A percentile compares a stretch with the other conserved stretches of the same genome.
Evolutionary conservation across 2,113 vertebrate species (phyloP).

Genomic region (Thunnus thynnus): DNA sequence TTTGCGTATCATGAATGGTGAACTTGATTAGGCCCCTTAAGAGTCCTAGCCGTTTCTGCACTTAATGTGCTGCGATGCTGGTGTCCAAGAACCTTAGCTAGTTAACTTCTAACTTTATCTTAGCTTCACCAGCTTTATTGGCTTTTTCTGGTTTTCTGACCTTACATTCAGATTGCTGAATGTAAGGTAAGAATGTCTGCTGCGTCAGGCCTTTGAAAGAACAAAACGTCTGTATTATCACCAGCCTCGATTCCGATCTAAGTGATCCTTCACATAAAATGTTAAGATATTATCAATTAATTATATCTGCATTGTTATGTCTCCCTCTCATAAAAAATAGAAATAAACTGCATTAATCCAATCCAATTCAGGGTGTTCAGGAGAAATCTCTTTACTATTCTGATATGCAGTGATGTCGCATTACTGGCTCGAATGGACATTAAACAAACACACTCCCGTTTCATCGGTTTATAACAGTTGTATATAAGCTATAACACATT

Average conservation of each 20-base stretch:
- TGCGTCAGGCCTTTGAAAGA: conserved; percentile 2
- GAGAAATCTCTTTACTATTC: not conserved
- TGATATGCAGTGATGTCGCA: not conserved
- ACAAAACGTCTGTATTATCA: conserved; percentile 16
- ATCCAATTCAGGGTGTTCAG: not conserved
- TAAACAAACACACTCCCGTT: not conserved
- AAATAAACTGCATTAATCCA: not conserved
- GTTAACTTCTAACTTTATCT: conserved; percentile 30
- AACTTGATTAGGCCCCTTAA: conserved; percentile 48
- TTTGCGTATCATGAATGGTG: conserved; percentile 58
- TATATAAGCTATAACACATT: not conserved
- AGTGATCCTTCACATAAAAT: not conserved
- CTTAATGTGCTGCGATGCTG: conserved; percentile 5
- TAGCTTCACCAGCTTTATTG: conserved; percentile 12
- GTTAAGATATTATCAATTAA: not conserved
- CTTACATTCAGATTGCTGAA: too few species aligned
- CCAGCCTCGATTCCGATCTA: not conserved
- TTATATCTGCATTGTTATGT: not conserved
- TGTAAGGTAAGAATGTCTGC: conserved; percentile 16
- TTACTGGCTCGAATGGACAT: not conserved
- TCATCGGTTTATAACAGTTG: not conserved
- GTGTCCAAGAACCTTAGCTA: conserved; percentile 17
- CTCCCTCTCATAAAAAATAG: too few species aligned
- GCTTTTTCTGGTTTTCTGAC: conserved; percentile 14
- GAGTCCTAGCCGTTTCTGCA: conserved; percentile 18